Evolutionary conservation across 2,888 invertebrate species (phyloP).

Genomic region (Dromius quadrimaculatus): DNA sequence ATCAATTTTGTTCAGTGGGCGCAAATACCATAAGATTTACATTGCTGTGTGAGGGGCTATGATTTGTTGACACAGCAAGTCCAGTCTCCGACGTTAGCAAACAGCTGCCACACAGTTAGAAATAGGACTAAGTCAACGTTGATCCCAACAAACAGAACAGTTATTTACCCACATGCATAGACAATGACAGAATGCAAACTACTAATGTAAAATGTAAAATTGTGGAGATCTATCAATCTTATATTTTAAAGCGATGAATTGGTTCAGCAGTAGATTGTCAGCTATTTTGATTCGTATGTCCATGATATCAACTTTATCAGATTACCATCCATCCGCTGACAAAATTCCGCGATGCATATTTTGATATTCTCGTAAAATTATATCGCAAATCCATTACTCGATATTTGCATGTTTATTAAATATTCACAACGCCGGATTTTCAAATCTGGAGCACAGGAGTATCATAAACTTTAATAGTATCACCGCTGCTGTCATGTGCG

Average conservation of each 20-base stretch:
- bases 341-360: constrained; percentile 17
- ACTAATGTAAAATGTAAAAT: too few relatives aligned
- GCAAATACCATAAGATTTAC: constrained; percentile 26
- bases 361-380: constrained; percentile 35
- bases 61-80: constrained; percentile 28
- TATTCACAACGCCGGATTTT: constrained; percentile 27
- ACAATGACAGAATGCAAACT: too few relatives aligned
- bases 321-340: too few relatives aligned
- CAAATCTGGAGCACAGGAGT: constrained; percentile 21
- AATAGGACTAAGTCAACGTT: background rate
- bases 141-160: background rate
- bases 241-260: too few relatives aligned
- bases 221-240: too few relatives aligned
- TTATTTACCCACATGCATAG: too few relatives aligned
- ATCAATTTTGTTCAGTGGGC: constrained; percentile 21
- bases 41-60: background rate
- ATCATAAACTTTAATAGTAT: constrained; percentile 23
- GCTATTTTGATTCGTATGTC: too few relatives aligned
- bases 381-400: constrained; percentile 27
- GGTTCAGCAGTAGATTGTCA: too few relatives aligned
- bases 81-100: constrained; percentile 15
- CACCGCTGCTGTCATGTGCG: background rate
- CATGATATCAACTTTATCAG: too few relatives aligned
- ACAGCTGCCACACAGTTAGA: background rate
- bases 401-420: constrained; percentile 36